A percentile compares a stretch with the other conserved stretches of the same genome.
Conservation (phyloP, 2,888 invertebrate genomes). For the Drosophila peninsularis region DNA sequence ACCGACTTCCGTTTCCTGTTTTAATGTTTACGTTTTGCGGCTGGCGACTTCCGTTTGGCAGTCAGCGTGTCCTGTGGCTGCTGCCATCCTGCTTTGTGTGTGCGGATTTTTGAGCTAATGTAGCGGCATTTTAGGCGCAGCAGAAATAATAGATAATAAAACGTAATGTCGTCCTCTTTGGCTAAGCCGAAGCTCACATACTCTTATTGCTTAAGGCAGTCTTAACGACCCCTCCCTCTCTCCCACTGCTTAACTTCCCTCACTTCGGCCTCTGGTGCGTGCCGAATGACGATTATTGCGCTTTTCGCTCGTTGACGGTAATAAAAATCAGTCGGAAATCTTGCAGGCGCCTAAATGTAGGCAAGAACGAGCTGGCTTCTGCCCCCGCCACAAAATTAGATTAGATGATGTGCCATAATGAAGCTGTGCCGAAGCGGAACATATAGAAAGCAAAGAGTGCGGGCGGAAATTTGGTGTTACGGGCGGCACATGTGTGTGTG, state of each 20-base stretch:
- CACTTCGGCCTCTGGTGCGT: slow-evolving; percentile 48
- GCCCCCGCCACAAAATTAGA: slow-evolving; percentile 67
- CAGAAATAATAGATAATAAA: slow-evolving; percentile 78
- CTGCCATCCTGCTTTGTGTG: slow-evolving; percentile 14
- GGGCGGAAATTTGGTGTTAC: slow-evolving; percentile 7
- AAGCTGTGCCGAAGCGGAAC: slow-evolving; percentile 53
- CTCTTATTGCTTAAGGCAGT: slow-evolving; percentile 28
- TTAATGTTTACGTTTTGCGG: slow-evolving; percentile 77
- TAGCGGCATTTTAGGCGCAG: slow-evolving; percentile 72
- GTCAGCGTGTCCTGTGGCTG: slow-evolving; percentile 33
- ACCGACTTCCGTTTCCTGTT: slow-evolving; percentile 75
- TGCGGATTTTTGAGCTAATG: slow-evolving; percentile 72
- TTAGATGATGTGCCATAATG: slow-evolving; percentile 78
- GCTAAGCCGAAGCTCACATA: slow-evolving; percentile 54
- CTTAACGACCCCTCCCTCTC: slow-evolving; percentile 2
- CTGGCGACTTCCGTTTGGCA: slow-evolving; percentile 56
- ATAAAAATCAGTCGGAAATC: slow-evolving; percentile 76
- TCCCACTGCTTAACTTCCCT: slow-evolving; percentile 20
- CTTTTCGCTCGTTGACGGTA: slow-evolving; percentile 50
- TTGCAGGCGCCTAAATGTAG: slow-evolving; percentile 54
- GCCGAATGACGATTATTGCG: slow-evolving; percentile 72
- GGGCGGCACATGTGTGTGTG: slow-evolving; percentile 1
- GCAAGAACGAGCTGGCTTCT: slow-evolving; percentile 52
- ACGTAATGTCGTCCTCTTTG: slow-evolving; percentile 75
- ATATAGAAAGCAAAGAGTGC: not conserved